These are phyloP conservation scores for Drosophila atripex DNA, from an alignment of 2,888 invertebrate species.

Conservation along the genomic window DNA sequence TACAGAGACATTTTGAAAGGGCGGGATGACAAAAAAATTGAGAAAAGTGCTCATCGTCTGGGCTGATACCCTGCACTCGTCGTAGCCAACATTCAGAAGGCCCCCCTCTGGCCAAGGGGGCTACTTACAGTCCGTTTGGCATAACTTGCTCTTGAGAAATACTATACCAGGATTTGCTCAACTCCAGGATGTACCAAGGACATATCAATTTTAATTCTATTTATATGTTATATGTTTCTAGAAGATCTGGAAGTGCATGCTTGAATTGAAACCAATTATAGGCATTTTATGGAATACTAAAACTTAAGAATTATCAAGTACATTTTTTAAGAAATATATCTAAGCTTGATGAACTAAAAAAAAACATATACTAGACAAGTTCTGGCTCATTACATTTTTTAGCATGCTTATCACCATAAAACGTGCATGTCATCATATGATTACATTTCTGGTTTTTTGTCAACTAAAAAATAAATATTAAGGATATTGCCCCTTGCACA, in stretches of 20 bases:
- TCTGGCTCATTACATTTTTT: not conserved
- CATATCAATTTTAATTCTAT: conserved; percentile 22
- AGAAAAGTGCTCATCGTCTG: conserved; percentile 29
- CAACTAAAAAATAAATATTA: not conserved
- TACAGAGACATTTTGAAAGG: conserved; percentile 12
- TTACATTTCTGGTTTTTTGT: not conserved
- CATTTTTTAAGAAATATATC: no score
- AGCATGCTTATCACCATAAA: not conserved
- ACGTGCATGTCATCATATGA: not conserved
- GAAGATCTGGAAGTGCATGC: not conserved
- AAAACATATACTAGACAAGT: not conserved
- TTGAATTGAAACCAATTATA: not conserved
- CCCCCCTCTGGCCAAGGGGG: conserved; percentile 4
- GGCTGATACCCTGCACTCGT: conserved; percentile 7
- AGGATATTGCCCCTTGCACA: not conserved
- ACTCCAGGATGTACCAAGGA: not conserved
- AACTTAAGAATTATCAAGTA: no score
- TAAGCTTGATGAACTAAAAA: no score
- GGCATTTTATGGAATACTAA: not conserved
- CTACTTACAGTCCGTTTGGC: conserved; percentile 35
- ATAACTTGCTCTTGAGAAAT: conserved; percentile 39
- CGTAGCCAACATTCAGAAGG: not conserved
- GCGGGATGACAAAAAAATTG: conserved; percentile 28
- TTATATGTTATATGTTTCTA: not conserved
- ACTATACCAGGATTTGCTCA: conserved; percentile 30